Conservation (phyloP, 2,113 vertebrate species). For the Anguilla japonica region DNA sequence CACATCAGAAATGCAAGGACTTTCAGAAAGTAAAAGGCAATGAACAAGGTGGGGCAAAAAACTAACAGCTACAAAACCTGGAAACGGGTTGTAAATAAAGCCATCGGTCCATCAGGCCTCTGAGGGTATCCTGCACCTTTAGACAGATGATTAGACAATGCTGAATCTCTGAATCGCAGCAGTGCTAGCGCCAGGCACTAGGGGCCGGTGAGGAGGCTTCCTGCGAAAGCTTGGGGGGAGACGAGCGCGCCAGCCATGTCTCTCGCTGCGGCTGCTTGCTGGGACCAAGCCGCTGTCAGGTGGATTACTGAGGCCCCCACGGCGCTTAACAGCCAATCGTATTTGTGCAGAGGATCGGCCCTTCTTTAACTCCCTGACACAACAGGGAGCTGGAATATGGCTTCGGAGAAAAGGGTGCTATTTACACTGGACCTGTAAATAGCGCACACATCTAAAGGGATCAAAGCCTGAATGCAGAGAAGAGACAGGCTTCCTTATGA, state of each 20-base stretch:
- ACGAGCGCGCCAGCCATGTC: not conserved
- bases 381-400: conserved; percentile 9
- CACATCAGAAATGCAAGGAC: no score
- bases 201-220: not conserved
- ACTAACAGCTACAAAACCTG: not conserved
- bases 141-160: not conserved
- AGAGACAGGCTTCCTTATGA: not conserved
- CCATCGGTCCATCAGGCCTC: not conserved
- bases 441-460: not conserved
- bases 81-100: not conserved
- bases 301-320: conserved; percentile 41
- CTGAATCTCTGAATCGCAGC: not conserved
- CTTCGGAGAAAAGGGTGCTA: not conserved
- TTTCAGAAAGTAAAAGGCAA: no score
- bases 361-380: conserved; percentile 27
- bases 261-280: conserved; percentile 33
- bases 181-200: not conserved
- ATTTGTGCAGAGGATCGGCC: conserved; percentile 30
- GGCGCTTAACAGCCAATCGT: conserved; percentile 38
- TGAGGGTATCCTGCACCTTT: not conserved
- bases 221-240: not conserved
- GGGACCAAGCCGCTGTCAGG: conserved; percentile 40
- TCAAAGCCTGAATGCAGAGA: conserved; percentile 14
- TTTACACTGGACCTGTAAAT: not conserved
- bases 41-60: no score